Evolutionary conservation across 2,113 vertebrate genomes (phyloP).

Genomic region (Pollimyrus isidori): DNA sequence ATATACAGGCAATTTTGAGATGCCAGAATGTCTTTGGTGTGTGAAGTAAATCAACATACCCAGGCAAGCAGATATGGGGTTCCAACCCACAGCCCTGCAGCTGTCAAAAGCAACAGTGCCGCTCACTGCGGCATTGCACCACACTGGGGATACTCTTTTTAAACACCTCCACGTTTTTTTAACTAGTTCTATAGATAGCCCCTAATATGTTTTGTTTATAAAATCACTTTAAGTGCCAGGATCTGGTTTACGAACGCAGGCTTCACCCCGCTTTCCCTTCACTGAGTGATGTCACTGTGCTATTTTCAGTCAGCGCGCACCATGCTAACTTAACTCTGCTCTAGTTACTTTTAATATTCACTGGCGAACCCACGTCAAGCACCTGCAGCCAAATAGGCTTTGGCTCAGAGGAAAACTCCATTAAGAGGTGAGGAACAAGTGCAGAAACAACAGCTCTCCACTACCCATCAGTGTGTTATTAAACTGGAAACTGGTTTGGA

Average conservation of each 20-base stretch:
- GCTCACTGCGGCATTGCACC: neutral
- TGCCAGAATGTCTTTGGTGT: neutral
- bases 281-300: neutral
- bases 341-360: conserved; percentile 1
- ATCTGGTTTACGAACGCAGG: neutral
- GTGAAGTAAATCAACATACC: neutral
- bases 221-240: neutral
- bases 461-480: neutral
- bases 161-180: neutral
- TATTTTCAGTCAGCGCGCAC: neutral
- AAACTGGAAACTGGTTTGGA: neutral
- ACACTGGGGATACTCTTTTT: neutral
- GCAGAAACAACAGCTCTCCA: neutral
- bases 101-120: neutral
- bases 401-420: neutral
- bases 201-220: neutral
- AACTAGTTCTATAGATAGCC: neutral
- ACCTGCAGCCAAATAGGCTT: neutral
- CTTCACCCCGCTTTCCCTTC: neutral
- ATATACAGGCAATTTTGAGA: neutral
- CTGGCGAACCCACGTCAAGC: neutral
- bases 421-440: neutral
- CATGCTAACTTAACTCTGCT: neutral
- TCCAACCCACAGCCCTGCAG: neutral
- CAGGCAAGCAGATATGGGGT: neutral